These are phyloP conservation scores for Lithophane socia DNA, from an alignment of 2,888 invertebrate genomes.

Conservation along the genomic window DNA sequence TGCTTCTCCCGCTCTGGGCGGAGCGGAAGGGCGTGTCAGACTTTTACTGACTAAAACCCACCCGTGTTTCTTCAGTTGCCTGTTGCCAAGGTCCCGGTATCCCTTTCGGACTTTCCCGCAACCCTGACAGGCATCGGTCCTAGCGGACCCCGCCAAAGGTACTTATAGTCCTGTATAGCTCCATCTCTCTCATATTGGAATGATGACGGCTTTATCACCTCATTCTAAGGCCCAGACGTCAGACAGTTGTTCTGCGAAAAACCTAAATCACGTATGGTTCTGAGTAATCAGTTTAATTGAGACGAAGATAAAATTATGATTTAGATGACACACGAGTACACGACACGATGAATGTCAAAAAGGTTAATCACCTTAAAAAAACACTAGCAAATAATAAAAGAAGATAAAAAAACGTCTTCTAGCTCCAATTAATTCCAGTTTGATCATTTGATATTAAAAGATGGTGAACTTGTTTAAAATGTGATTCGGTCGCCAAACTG, in stretches of 20 bases:
- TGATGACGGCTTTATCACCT: not conserved
- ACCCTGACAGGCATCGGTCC: no score
- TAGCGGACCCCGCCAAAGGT: no score
- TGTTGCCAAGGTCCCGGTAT: no score
- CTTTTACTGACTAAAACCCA: no score
- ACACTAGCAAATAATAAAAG: not conserved
- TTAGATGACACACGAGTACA: constrained; percentile 11
- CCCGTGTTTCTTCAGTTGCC: no score
- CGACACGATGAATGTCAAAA: not conserved
- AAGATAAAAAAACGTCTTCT: constrained; percentile 13
- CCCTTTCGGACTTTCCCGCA: no score
- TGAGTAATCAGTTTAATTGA: constrained; percentile 31
- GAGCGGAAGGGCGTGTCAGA: no score
- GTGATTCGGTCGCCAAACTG: constrained; percentile 35
- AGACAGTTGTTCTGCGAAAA: constrained; percentile 5
- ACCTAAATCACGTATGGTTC: constrained; percentile 9
- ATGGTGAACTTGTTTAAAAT: constrained; percentile 23
- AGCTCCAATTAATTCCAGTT: constrained; percentile 22
- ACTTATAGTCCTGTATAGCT: not conserved
- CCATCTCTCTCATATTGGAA: not conserved
- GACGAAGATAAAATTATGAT: constrained; percentile 16
- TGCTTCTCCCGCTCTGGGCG: no score
- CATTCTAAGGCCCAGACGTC: not conserved
- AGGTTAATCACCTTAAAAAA: constrained; percentile 31
- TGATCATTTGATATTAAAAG: constrained; percentile 9